Base-by-base conservation (phyloP, 2,888 invertebrate species). In the Callimorpha dominula region DNA sequence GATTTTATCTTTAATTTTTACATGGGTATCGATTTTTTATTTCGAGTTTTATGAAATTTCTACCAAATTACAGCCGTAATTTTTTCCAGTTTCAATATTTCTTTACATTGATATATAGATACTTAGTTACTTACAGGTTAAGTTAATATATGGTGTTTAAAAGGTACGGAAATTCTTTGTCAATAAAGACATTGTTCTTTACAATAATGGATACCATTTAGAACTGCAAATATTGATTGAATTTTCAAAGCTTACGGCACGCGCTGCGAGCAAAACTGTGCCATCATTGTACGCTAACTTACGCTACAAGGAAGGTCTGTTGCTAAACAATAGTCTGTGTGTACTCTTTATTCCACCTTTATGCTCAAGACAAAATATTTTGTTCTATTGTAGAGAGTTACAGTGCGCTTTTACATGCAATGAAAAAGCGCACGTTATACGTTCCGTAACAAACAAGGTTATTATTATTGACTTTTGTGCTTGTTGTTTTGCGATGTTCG, bases 321-420 rank as follows among this genome's bases (percentile, higher is more conserved):
- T 64, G 57, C 20, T 49, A 77, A 73, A 81, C 73, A 81, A 79
- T 73, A 20, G 54, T 68, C 65, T 71, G 67, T 57, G 64, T 73
- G 57, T 49, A 31, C 12, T 66, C 9, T 72, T 71, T 68, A 43
- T 72, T 70, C 50, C 20, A 64, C 60, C 40, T 71, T 71, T 65
- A 40, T 72, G 57, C 40, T 72, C 31, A 70, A 49, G 49, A 50
- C 54, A 43, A 71, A 74, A 70, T 67, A 70, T 71, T 67, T 70
- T 46, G 66, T 70, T 73, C 54, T 73, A 43, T 63, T 62, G 49
- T 60, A 70, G 50, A 73, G 66, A 73, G 66, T 66, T 54, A 65
- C n/a, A 62, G 11, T 62, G 46, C 31, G 31, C 46, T 57, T 72
- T 72, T 65, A 64, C 54, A 65, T 67, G 54, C 20, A 64, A 57